Evolutionary conservation across 2,113 vertebrate species (phyloP), one percentile per base, ranked within the genome.

Genomic region (Lycocorax pyrrhopterus): DNA sequence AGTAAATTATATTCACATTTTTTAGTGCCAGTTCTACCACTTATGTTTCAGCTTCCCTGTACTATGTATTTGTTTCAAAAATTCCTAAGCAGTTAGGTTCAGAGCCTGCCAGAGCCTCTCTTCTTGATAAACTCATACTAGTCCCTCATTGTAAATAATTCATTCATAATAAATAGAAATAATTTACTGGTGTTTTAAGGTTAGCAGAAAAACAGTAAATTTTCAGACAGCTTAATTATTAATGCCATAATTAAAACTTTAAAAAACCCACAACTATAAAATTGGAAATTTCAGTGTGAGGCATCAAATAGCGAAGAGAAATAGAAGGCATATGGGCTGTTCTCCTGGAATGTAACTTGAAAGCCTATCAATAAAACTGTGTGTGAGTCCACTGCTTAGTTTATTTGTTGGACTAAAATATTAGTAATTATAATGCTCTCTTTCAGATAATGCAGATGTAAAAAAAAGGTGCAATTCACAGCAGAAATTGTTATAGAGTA

Each of bases 381-480:
- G 2, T 2, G 1, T 43, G 16, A 44, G 14, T 44, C 20, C 39
- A 75, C 4, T 3, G 1, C 32, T 53, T 32, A 51, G 13, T 16
- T 6, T 27, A 84, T 49, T 63, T 76, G 5, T 41, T 44, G 25
- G 21, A 74, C 8, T 35, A 49, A 69, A 84, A 39, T 52, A 10
- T 18, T 16, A 37, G 4, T 16, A 83, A 64, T 51, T 75, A n/a
- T n/a, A 52, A 64, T 32, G 64, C 1, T 19, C 30, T 47, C 11
- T 72, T 76, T 83, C 27, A 44, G 14, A 39, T 8, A 52, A 35
- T n/a, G 7, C 6, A 71, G 5, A 32, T n/a, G 5, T 29, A 10
- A 39, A 59, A 58, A 47, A 56, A 39, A n/a, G 9, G 2, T 68
- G 18, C 7, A 64, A 55, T 64, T 73, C 63, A 46, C 18, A 60